A percentile compares a stretch with the other conserved stretches of the same genome.
phyloP scores from a whole-genome alignment of 2,113 vertebrate species.

The Otus sunia region DNA sequence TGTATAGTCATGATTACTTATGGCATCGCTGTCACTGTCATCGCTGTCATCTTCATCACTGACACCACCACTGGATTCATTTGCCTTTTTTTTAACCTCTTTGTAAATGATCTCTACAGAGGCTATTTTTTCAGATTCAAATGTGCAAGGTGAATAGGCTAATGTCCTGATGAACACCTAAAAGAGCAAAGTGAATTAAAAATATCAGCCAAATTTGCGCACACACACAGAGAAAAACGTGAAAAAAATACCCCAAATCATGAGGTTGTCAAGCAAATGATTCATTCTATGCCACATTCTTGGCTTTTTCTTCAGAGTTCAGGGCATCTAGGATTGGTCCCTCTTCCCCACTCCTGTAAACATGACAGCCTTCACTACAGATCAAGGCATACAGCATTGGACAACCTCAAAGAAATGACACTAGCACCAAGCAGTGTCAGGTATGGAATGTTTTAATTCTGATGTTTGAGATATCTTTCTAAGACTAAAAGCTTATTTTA shows the following conservation, averaged over 20 bases:
- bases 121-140: background rate
- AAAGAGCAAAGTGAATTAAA: background rate
- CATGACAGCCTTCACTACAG: background rate
- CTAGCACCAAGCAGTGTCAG: background rate
- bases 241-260: background rate
- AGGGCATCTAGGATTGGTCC: background rate
- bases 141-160: background rate
- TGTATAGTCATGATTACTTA: conserved; percentile 8
- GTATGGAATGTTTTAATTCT: background rate
- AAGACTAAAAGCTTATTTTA: background rate
- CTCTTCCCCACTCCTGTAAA: background rate
- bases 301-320: background rate
- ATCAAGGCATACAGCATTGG: background rate
- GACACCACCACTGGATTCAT: background rate
- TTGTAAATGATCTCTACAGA: conserved; percentile 28
- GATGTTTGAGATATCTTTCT: background rate
- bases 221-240: background rate
- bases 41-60: conserved; percentile 1
- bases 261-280: background rate
- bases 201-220: background rate
- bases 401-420: background rate
- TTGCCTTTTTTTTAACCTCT: conserved; percentile 28
- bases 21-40: background rate
- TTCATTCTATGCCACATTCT: background rate
- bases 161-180: background rate